Evolutionary conservation across 2,797 vertebrate species (phyloP).

Genomic region (Uromys caudimaculatus): DNA sequence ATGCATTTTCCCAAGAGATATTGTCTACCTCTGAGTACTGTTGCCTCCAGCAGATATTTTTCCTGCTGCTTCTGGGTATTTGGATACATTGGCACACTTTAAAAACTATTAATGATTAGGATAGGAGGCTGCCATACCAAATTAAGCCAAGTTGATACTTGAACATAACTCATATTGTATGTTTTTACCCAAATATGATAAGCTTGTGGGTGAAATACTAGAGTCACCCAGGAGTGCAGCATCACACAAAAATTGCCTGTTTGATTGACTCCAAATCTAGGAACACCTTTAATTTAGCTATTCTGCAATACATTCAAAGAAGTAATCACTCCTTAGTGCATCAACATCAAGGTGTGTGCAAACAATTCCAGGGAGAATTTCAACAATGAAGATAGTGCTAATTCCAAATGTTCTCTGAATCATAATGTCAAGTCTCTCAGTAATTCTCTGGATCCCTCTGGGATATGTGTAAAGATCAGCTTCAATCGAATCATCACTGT

Average conservation of each 20-base stretch:
- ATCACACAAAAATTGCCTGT: not conserved
- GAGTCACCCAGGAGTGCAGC: not conserved
- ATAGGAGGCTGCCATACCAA: not conserved
- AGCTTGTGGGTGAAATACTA: not conserved
- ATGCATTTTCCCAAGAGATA: not conserved
- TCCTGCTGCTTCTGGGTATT: not conserved
- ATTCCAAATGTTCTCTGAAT: slow-evolving; percentile 69
- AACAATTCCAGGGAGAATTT: slow-evolving; percentile 70
- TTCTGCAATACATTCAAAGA: slow-evolving; percentile 3
- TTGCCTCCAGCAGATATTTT: not conserved
- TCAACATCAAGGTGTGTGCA: slow-evolving; percentile 61
- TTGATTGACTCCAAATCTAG: slow-evolving; percentile 47
- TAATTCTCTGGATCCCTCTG: not conserved
- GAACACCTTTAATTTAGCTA: slow-evolving; percentile 21
- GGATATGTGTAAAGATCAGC: not conserved
- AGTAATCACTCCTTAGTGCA: slow-evolving; percentile 48
- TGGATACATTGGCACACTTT: not conserved
- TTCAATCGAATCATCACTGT: slow-evolving; percentile 28
- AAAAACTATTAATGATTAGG: not conserved
- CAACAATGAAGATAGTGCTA: slow-evolving; percentile 58
- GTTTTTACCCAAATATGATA: not conserved
- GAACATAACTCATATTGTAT: not conserved
- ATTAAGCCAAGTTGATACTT: not conserved
- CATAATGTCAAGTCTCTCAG: slow-evolving; percentile 49
- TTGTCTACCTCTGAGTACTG: not conserved